A percentile compares a stretch with the other conserved stretches of the same genome.
Conservation (phyloP, 2,113 vertebrate genomes). For the Dolichallabes microphthalmus region DNA sequence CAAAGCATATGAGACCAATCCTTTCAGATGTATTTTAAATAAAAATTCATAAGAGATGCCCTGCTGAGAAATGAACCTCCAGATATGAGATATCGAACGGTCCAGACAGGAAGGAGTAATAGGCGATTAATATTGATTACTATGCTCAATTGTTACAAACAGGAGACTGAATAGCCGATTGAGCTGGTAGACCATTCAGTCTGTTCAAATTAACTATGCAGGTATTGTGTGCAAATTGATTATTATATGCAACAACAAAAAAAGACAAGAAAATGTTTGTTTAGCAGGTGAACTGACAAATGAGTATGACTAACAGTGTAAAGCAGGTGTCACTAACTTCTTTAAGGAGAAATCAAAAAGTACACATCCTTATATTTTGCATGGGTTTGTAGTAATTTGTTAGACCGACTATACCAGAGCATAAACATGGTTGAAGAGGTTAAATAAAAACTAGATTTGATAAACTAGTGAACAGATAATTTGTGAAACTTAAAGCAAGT, state of each 20-base stretch:
- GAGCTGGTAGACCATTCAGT: not conserved
- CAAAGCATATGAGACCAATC: not conserved
- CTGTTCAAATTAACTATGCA: not conserved
- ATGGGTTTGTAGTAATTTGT: constrained; percentile 3
- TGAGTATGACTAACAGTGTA: not conserved
- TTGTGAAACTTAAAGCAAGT: constrained; percentile 81
- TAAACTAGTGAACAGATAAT: constrained; percentile 6
- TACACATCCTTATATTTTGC: not conserved
- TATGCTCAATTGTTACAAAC: not conserved
- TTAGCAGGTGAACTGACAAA: not conserved
- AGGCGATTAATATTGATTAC: constrained; percentile 5
- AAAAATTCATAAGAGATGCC: not conserved
- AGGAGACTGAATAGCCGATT: not conserved
- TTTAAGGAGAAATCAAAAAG: not conserved
- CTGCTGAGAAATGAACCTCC: not conserved
- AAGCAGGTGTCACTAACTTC: not conserved
- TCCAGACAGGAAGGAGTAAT: not conserved
- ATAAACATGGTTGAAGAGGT: not conserved
- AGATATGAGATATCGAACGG: not conserved
- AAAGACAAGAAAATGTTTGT: not conserved
- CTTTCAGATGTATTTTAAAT: constrained; percentile 4
- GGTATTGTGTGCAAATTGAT: not conserved
- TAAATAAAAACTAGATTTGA: constrained; percentile 18
- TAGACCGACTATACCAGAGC: not conserved
- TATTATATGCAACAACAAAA: not conserved